Evolutionary conservation across 2,113 vertebrate genomes (phyloP), one percentile per base, ranked within the genome.

Genomic region (Ibidorhyncha struthersii): DNA sequence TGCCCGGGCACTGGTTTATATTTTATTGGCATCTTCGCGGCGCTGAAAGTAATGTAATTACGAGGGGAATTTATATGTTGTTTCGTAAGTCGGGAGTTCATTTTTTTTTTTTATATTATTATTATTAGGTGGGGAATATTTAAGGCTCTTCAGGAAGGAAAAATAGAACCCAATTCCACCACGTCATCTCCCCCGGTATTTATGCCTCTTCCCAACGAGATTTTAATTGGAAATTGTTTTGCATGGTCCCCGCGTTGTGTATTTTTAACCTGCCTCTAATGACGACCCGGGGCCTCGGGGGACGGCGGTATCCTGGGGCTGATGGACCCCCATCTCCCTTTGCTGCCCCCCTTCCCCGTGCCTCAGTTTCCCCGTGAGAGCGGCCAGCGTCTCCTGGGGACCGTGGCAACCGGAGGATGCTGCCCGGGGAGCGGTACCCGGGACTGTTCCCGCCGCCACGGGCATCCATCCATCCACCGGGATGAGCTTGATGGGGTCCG

Each of bases 171-270:
- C 92, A 63, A 36, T 90, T 73, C 71, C 82, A 45, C 32, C 26
- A 23, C 45, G 50, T 88, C 94, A 85, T 8, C 82, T 87, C 21
- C 27, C 86, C 90, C 56, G 73, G 62, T 94, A 94, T 97, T 97
- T 92, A 81, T 90, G 94, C 59, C 79, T 84, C 96, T 96, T 81
- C 71, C 91, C 93, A 67, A 85, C 32, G 72, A 86, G 92, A 55
- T 95, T 98, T 97, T 97, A 96, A 97, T 97, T 96, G 97, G 93
- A 97, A 97, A 83, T 93, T n/a, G 95, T 53, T 92, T 85, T 29
- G 13, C 94, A 26, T 58, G 45, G 67, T 85, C 71, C 85, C 67
- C 6, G 2, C 41, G 8, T 34, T 26, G 20, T 8, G 2, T n/a
- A 8, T 18, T 89, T 79, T 43, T 26, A 49, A 52, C 25, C 38